Evolutionary conservation across 2,797 vertebrate genomes (phyloP), one percentile per base, ranked within the genome.

Genomic region (Pelochelys cantorii): DNA sequence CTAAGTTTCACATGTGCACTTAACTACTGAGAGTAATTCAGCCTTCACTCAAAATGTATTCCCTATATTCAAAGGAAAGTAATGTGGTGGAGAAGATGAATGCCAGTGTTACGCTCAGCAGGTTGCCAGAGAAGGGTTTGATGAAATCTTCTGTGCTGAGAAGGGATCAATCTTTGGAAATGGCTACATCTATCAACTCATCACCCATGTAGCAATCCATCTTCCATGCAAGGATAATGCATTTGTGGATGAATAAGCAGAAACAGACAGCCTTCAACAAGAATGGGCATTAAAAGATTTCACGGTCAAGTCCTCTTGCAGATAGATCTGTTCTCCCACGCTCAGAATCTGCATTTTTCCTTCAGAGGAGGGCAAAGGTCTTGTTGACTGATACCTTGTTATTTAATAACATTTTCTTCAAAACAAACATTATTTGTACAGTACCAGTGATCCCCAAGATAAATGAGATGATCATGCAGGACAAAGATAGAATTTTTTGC

Each of bases 401-500:
- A 57, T 77, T 52, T 74, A 3, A 60, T 17, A 71, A 22, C 53
- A 0, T 71, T 88, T 20, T 74, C 31, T 81, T 0, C 0, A 31
- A 74, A 57, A 25, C 25, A 18, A 0, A 0, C 81, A 7, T 53
- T 17, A 4, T 83, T 95, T 14, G 82, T 91, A 5, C 3, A 34
- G 0, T 71, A 79, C 1, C 3, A 17, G 0, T 59, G 37, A 4
- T 71, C 52, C 1, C 87, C 18, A 77, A 71, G 25, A 77, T 5
- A 1, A 53, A 8, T 11, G 31, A 79, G 53, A 34, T 11, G 20
- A 11, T 62, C 85, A 88, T 27, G 23, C 8, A 34, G n/a, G 78
- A 29, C 2, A 83, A 62, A n/a, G 7, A 52, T 65, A 84, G 4
- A 25, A 53, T 75, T 75, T 75, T 79, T 57, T 87, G 18, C 25